Conservation (phyloP, 2,888 invertebrate genomes). For the Imbricaverruca yamaguchii region DNA sequence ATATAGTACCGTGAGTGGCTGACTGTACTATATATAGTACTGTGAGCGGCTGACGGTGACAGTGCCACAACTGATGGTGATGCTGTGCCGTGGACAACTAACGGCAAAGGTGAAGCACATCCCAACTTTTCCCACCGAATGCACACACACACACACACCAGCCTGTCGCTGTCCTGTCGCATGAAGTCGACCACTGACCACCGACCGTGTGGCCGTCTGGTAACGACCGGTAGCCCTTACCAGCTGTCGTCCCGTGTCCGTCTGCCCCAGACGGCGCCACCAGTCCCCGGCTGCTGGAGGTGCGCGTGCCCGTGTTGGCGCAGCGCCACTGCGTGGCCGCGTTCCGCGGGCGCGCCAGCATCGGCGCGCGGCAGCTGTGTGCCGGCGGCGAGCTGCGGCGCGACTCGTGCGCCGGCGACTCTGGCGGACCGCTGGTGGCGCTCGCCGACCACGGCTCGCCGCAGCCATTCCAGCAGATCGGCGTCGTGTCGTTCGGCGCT, state of each 20-base stretch:
- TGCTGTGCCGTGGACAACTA: no score
- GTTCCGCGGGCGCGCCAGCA: background rate
- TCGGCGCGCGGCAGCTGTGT: constrained; percentile 23
- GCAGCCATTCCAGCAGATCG: constrained; percentile 26
- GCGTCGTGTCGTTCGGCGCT: constrained; percentile 28
- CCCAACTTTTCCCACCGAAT: no score
- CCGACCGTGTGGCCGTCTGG: no score
- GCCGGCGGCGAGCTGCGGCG: constrained; percentile 23
- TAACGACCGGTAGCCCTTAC: no score
- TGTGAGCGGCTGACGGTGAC: no score
- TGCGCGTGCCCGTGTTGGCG: background rate
- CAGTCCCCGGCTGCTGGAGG: constrained; percentile 13
- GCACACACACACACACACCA: no score
- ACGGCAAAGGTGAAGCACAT: no score
- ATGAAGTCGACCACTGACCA: no score
- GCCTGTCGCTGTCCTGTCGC: no score
- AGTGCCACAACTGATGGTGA: no score
- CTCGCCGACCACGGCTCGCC: background rate
- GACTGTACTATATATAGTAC: no score
- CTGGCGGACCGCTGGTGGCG: constrained; percentile 28
- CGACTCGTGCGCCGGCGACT: constrained; percentile 29
- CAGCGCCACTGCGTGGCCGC: background rate
- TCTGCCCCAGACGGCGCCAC: background rate
- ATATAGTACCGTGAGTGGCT: no score
- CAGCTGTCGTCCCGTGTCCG: background rate